phyloP scores from a whole-genome alignment of 2,113 vertebrate species.

The Tychaedon coryphoeus region DNA sequence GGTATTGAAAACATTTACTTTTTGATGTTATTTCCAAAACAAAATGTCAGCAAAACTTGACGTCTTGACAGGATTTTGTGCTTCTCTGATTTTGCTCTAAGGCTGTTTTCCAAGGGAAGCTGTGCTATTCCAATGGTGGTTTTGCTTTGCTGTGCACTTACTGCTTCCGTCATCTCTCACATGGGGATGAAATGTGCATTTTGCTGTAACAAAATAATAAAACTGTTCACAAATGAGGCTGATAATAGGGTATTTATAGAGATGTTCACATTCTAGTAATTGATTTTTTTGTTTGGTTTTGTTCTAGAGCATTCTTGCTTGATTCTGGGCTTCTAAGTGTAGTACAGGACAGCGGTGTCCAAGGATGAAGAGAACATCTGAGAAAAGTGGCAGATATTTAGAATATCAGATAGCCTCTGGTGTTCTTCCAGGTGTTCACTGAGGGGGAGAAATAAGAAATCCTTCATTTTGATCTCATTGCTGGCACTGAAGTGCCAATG shows the following conservation, averaged over 20 bases:
- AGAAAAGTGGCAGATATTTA: not conserved
- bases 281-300: not conserved
- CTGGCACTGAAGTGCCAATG: not conserved
- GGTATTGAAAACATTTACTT: not conserved
- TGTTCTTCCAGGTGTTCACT: not conserved
- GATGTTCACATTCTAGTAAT: not conserved
- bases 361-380: not conserved
- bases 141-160: not conserved
- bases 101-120: not conserved
- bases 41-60: not conserved
- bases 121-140: not conserved
- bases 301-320: not conserved
- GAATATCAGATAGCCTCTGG: not conserved
- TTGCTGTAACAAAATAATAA: not conserved
- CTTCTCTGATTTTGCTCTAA: not conserved
- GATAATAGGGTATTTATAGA: not conserved
- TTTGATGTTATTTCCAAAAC: conserved; percentile 23
- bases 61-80: not conserved
- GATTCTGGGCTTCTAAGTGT: not conserved
- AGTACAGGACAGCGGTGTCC: not conserved
- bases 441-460: not conserved
- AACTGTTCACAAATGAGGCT: not conserved
- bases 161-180: not conserved
- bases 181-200: not conserved
- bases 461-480: conserved; percentile 5